Evolutionary conservation across 1,140 invertebrate species (phyloP), one percentile per base, ranked within the genome.

Genomic region (Cyrtorhinus lividipennis): DNA sequence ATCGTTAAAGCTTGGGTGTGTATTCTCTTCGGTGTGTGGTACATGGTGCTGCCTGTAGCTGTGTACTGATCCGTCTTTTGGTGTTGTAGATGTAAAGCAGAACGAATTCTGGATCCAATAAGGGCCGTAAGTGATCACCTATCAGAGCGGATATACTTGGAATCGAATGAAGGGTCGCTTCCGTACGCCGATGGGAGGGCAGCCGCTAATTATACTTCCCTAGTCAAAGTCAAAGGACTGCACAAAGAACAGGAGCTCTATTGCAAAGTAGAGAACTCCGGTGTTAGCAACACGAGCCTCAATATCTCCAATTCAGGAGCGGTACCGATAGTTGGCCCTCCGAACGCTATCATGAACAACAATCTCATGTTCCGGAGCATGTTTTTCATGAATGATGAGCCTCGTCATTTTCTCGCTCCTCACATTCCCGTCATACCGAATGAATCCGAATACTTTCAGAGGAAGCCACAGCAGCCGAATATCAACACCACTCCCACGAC

Each of bases 331-430:
- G n/a, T n/a, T n/a, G n/a, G n/a, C n/a, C n/a, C n/a, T n/a, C 48
- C 44, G 44, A 26, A 46, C 23, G 58, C 64, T 23, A 67, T 45
- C 58, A 69, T 67, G 65, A 68, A 69, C 53, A 68, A 65, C 38
- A 70, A 70, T 65, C 64, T 71, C 24, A 68, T 71, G 66, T 69
- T 69, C 61, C 63, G 68, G 59, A 69, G 68, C 61, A 71, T 71
- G 69, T 71, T 71, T 65, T 68, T 71, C 59, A 69, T 71, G 68
- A 71, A 69, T 59, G 69, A 71, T 66, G 69, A 69, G 58, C 67
- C 69, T 10, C 64, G 69, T 45, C 69, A 71, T 62, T 71, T 69
- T 46, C 57, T 70, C 24, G 69, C 69, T 18, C 68, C 69, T 15
- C 66, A 67, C 46, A 63, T 69, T 30, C 66, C 66, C 10, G 53